A percentile compares a stretch with the other conserved stretches of the same genome.
These are phyloP conservation scores for Prunella himalayana DNA, from an alignment of 2,113 vertebrate species.

Conservation along the genomic window DNA sequence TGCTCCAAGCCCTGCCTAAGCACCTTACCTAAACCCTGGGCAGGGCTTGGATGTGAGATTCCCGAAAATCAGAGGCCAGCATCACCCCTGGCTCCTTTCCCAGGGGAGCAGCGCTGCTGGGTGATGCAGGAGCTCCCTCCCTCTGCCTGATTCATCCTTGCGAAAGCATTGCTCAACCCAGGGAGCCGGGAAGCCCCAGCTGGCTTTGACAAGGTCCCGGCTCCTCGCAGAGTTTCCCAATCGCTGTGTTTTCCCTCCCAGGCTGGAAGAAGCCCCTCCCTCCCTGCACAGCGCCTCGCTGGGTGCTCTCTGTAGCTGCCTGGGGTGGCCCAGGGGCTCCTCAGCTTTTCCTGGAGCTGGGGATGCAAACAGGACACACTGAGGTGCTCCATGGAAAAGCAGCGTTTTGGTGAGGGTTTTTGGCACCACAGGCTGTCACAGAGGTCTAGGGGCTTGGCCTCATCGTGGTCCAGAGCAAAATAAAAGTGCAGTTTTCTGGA, in stretches of 20 bases:
- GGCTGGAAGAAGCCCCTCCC: background rate
- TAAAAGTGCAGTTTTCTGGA: background rate
- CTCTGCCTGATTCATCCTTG: background rate
- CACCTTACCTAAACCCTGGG: background rate
- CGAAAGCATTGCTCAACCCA: background rate
- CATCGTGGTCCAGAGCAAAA: background rate
- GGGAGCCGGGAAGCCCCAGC: background rate
- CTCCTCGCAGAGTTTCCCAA: background rate
- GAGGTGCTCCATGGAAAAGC: background rate
- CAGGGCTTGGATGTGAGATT: background rate
- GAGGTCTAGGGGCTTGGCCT: background rate
- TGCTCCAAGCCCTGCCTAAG: background rate
- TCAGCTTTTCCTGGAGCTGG: background rate
- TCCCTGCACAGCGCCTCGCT: background rate
- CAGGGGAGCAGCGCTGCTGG: background rate
- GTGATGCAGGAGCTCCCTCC: background rate
- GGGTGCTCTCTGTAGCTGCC: background rate
- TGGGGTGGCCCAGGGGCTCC: background rate
- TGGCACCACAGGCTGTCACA: background rate
- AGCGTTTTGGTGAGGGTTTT: background rate
- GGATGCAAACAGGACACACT: background rate
- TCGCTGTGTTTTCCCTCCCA: rapidly evolving
- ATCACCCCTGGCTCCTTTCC: background rate
- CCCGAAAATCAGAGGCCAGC: background rate
- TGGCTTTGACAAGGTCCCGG: background rate